A percentile compares a stretch with the other conserved stretches of the same genome.
phyloP scores from a whole-genome alignment of 2,888 invertebrate genomes.

The Apodemia zela region DNA sequence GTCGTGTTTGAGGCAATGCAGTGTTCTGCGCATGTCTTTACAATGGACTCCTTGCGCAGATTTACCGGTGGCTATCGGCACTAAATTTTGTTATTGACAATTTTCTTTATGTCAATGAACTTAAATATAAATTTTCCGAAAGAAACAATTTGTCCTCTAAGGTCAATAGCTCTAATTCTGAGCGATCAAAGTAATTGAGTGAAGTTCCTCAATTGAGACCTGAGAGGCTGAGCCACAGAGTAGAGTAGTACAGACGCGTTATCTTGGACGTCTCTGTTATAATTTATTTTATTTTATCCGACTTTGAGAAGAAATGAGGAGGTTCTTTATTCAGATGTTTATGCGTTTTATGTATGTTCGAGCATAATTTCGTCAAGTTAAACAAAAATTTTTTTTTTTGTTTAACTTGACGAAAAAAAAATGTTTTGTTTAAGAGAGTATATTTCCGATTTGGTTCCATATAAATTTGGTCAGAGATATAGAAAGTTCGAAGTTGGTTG shows the following conservation, averaged over 20 bases:
- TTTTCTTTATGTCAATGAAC: constrained; percentile 62
- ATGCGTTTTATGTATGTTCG: no score
- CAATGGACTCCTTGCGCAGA: constrained; percentile 63
- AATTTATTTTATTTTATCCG: no score
- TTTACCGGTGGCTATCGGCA: constrained; percentile 40
- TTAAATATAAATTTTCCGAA: constrained; percentile 29
- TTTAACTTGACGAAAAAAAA: no score
- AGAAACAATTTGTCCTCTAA: constrained; percentile 13
- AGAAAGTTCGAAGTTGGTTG: no score
- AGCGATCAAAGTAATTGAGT: constrained; percentile 17
- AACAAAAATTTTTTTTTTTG: no score
- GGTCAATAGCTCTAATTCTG: not conserved
- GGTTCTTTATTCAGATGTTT: no score
- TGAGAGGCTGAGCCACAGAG: not conserved
- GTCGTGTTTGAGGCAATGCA: constrained; percentile 75
- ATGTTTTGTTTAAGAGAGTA: no score
- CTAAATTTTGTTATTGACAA: constrained; percentile 67
- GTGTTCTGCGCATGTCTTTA: constrained; percentile 72
- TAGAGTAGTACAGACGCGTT: not conserved
- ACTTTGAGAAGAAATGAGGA: no score
- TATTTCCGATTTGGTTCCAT: no score
- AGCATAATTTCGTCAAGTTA: no score
- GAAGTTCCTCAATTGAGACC: not conserved
- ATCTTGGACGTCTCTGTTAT: not conserved
- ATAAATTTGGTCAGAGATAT: no score